Conservation (phyloP, 2,888 invertebrate species). For the Creontiades dilutus region DNA sequence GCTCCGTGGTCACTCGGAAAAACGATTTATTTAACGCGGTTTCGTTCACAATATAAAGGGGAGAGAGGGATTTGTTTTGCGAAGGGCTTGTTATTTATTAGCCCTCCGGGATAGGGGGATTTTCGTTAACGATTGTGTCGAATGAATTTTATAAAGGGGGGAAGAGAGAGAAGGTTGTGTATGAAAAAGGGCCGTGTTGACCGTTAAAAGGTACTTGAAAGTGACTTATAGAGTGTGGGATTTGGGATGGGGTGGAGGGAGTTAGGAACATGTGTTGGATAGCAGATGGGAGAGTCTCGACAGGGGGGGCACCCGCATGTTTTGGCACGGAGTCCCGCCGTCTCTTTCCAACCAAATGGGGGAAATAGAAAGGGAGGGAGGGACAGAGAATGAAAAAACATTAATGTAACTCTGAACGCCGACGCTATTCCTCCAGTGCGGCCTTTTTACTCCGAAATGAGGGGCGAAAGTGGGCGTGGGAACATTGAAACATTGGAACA, state of each 20-base stretch:
- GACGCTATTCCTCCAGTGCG: not conserved
- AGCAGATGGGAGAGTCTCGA: not conserved
- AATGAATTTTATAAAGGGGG: constrained; percentile 49
- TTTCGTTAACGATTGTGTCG: constrained; percentile 48
- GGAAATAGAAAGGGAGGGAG: not conserved
- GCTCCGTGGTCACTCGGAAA: constrained; percentile 30
- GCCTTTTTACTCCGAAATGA: not conserved
- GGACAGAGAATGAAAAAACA: not conserved
- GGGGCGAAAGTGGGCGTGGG: not conserved
- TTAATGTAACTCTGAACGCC: not conserved
- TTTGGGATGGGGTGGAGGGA: not conserved
- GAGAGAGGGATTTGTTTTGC: constrained; percentile 45
- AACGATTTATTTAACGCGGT: constrained; percentile 38
- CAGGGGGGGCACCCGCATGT: constrained; percentile 14
- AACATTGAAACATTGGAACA: not conserved
- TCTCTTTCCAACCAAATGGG: too few relatives aligned
- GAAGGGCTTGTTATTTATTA: constrained; percentile 41
- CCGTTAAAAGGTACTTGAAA: constrained; percentile 48
- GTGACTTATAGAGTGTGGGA: constrained; percentile 7
- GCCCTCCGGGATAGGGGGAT: constrained; percentile 10
- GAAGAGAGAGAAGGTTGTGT: not conserved
- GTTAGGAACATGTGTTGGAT: constrained; percentile 20
- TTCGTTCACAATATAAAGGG: constrained; percentile 50
- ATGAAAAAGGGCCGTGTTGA: constrained; percentile 40
- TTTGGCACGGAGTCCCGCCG: constrained; percentile 10